Conservation (phyloP, 2,113 vertebrate species). For the Oophaga pumilio region DNA sequence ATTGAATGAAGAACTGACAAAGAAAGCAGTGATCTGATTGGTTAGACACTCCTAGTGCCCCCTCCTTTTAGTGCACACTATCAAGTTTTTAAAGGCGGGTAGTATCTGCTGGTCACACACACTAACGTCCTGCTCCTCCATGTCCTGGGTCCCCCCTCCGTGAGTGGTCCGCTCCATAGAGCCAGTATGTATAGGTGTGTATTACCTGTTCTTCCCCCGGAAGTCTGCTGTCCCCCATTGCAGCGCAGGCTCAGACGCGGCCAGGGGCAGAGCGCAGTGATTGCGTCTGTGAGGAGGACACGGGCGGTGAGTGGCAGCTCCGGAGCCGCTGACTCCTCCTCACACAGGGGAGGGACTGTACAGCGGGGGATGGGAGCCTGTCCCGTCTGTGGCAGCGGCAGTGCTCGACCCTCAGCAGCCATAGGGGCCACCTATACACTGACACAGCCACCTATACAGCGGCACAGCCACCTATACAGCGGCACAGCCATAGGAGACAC, state of each 20-base stretch:
- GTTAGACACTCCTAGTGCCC: too few species aligned
- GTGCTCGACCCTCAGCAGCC: too few species aligned
- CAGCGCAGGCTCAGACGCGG: conserved; percentile 14
- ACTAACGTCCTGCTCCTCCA: neutral
- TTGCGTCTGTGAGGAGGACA: neutral
- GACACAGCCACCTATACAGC: too few species aligned
- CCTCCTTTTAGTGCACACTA: too few species aligned
- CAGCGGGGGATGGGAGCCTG: neutral
- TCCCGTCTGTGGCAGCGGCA: neutral
- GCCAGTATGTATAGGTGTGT: too few species aligned
- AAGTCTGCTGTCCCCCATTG: conserved; percentile 44
- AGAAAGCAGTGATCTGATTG: too few species aligned
- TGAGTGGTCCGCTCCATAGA: too few species aligned
- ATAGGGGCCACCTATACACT: too few species aligned
- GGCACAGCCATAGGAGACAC: too few species aligned
- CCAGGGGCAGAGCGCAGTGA: neutral
- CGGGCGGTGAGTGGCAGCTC: neutral
- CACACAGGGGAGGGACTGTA: neutral
- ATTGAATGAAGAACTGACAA: too few species aligned
- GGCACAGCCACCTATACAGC: too few species aligned
- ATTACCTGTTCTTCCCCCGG: conserved; percentile 8
- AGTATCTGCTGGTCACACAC: neutral
- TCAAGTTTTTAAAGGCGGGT: too few species aligned
- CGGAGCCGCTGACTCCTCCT: neutral
- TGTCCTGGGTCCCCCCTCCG: neutral